A percentile compares a stretch with the other conserved stretches of the same genome.
phyloP scores from a whole-genome alignment of 2,113 vertebrate genomes.

The Cairina moschata region DNA sequence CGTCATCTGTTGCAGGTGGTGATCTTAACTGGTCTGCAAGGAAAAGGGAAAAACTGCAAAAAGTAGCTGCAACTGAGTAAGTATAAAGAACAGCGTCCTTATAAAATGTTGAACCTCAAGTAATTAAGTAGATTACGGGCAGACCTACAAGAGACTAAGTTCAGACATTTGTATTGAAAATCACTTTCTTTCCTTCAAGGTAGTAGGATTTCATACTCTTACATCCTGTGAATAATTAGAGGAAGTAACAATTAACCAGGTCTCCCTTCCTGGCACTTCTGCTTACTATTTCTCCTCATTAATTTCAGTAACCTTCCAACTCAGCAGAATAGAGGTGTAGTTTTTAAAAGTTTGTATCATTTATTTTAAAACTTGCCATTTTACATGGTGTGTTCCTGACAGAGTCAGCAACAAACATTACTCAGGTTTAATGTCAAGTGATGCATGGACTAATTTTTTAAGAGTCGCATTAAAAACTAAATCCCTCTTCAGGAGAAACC shows the following conservation, averaged over 20 bases:
- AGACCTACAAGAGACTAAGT: no score
- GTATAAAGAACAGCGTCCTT: slow-evolving; percentile 26
- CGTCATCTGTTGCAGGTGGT: slow-evolving; percentile 79
- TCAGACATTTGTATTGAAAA: not conserved
- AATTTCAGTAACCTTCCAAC: not conserved
- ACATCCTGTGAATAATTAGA: not conserved
- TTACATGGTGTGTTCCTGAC: accelerated
- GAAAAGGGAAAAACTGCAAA: slow-evolving; percentile 82
- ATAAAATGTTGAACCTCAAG: not conserved
- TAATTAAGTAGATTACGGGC: not conserved
- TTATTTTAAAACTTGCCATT: not conserved
- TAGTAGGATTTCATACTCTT: not conserved
- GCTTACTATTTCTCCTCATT: not conserved
- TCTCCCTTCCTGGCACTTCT: not conserved
- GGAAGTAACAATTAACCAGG: not conserved
- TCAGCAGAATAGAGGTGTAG: not conserved
- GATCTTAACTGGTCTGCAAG: slow-evolving; percentile 89
- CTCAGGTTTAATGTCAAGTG: not conserved
- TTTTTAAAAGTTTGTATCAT: not conserved
- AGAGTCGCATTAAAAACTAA: not conserved
- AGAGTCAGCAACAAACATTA: not conserved
- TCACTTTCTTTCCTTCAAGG: not conserved
- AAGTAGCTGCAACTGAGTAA: slow-evolving; percentile 85
- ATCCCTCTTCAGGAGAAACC: not conserved
- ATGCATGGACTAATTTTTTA: not conserved